These are phyloP conservation scores for Gila orcuttii DNA, from an alignment of 2,113 vertebrate species.

Conservation along the genomic window DNA sequence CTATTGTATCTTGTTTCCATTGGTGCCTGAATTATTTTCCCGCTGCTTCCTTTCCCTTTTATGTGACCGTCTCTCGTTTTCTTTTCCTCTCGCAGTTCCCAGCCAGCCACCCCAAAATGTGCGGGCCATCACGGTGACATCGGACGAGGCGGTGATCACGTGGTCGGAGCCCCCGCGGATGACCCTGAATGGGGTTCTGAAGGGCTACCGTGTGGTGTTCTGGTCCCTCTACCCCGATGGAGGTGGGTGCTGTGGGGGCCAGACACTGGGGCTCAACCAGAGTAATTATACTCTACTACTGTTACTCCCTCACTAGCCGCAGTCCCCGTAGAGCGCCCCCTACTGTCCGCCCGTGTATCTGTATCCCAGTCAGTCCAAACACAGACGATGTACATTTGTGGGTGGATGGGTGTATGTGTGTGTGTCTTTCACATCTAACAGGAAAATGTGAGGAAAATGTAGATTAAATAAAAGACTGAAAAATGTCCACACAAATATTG, in stretches of 20 bases:
- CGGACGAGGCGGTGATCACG: conserved; percentile 93
- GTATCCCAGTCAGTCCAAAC: not conserved
- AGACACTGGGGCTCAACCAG: conserved; percentile 72
- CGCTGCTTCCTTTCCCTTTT: not conserved
- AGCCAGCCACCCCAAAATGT: conserved; percentile 97
- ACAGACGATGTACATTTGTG: not conserved
- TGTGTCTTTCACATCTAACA: not conserved
- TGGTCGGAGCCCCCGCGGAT: conserved; percentile 95
- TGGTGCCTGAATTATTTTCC: conserved; percentile 18
- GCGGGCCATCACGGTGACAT: conserved; percentile 94
- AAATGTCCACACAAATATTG: not conserved
- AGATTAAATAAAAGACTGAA: not conserved
- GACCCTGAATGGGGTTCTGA: conserved; percentile 96
- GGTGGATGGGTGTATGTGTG: not conserved
- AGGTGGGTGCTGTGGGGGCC: conserved; percentile 84
- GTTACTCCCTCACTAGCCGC: conserved; percentile 56
- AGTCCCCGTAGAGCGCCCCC: conserved; percentile 8
- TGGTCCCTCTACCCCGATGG: conserved; percentile 97
- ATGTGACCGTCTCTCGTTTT: not conserved
- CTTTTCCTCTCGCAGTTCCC: conserved; percentile 80
- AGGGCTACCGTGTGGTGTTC: conserved; percentile 97
- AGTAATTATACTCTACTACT: conserved; percentile 77
- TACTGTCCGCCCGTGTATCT: not conserved
- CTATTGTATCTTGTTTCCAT: conserved; percentile 20
- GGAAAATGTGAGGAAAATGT: not conserved